Evolutionary conservation across 2,888 invertebrate species (phyloP), one percentile per base, ranked within the genome.

Genomic region (Spodoptera picta): DNA sequence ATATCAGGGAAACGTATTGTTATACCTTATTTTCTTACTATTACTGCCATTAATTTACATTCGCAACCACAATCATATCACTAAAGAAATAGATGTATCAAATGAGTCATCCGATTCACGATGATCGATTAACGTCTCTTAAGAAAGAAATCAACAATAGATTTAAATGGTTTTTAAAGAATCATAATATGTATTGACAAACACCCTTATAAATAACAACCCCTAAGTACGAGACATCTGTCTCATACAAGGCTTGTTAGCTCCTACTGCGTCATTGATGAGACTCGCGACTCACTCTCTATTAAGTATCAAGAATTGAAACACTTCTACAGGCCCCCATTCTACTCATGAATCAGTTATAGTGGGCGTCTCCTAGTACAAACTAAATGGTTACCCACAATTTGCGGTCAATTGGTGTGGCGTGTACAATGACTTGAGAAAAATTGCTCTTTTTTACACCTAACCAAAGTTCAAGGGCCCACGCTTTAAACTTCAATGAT

Each of bases 331-430:
- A 81, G 73, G 75, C 67, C 70, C 68, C 75, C 78, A 79, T 91
- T 91, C 90, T 90, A 60, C 65, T 61, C 69, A 65, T 88, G 86
- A 90, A 81, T 88, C 85, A 90, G 80, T 85, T 88, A 90, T 88
- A 75, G 87, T 82, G 82, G 89, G 88, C 88, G 85, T 88, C 79
- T 83, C 68, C 82, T 85, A 82, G 84, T 86, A 77, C 57, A 75
- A 82, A 82, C 80, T 83, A 77, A 85, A 84, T 67, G 79, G 80
- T 80, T 77, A 73, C 79, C 82, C 82, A 81, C 84, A 83, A 77
- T 81, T 82, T 84, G 87, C 78, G 87, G 85, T 83, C 69, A 66
- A 66, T 65, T 69, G 60, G 81, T 83, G 86, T 85, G 83, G 83
- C 74, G 83, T 62, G 70, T 63, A 72, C 78, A 82, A 80, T 84